Base-by-base conservation (phyloP, 2,888 invertebrate species). In the Agrotis clavis region DNA sequence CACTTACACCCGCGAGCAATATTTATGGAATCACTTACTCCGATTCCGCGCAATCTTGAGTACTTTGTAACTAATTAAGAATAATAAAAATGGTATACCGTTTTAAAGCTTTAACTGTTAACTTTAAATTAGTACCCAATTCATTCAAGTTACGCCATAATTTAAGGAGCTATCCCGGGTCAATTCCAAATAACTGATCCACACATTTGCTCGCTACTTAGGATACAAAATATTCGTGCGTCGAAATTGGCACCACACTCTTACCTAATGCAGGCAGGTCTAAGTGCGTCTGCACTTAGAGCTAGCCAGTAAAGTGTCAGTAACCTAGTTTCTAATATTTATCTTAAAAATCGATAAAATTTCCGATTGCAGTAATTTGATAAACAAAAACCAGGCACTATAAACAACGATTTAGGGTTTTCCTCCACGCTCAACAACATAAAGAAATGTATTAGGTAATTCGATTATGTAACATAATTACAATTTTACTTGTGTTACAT, bases 281-380 rank as follows among this genome's bases (percentile, higher is more conserved):
- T 16, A 2, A 64, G 64, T 74, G 48, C 56, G 19, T 16, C 16
- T 74, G 63, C 41, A 30, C 57, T 59, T 18, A 25, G 2, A 54
- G 0, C 18, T 13, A 13, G 19, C 45, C 30, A n/a, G 19, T 53
- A 53, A 48, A 56, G 25, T 45, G 41, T 21, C 74, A 56, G 18
- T 30, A 48, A 30, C 74, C 16, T 4, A 30, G 25, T 74, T 41
- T 19, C 18, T 50, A 41, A 41, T 41, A 56, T 25, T 16, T 35
- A n/a, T 56, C 18, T 41, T 41, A 54, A 54, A 35, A 25, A 56
- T 54, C 14, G 13, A 53, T 45, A 35, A n/a, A 30, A 16, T 19
- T 41, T 25, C 19, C 41, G 16, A 75, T 56, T 19, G 18, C 1
- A 19, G 2, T 54, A 19, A 54, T 48, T 74, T 25, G 18, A 16